Percentiles rank a stretch among this genome's conserved stretches.
Conservation (phyloP, 2,113 vertebrate species). For the Limanda limanda region DNA sequence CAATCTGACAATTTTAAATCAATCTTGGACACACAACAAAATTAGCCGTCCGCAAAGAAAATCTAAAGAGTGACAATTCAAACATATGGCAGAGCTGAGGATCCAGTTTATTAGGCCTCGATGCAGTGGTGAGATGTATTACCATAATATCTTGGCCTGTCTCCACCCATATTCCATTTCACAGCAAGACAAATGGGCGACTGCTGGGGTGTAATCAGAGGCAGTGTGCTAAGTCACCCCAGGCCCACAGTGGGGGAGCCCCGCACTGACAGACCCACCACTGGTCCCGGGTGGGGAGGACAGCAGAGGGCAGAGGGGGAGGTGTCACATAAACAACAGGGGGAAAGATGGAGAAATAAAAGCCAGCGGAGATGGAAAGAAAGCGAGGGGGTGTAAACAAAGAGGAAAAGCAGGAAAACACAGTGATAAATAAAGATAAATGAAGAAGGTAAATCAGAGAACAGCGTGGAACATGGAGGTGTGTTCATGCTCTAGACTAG, state of each 20-base stretch:
- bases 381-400: background rate
- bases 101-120: constrained; percentile 30
- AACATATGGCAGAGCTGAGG: constrained; percentile 25
- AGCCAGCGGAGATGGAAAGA: background rate
- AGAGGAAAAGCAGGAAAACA: background rate
- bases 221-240: constrained; percentile 55
- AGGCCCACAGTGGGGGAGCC: constrained; percentile 51
- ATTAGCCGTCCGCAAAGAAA: constrained; percentile 5
- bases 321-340: constrained; percentile 13
- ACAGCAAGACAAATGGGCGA: constrained; percentile 53
- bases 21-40: background rate
- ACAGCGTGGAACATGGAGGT: no score
- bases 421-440: background rate
- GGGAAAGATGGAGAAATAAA: background rate
- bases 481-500: background rate
- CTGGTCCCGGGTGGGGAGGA: constrained; percentile 30
- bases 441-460: no score
- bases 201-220: constrained; percentile 71
- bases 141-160: constrained; percentile 52
- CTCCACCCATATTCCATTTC: constrained; percentile 37
- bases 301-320: background rate
- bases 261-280: constrained; percentile 52
- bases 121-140: constrained; percentile 33
- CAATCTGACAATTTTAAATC: no score
- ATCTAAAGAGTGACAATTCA: background rate